These are phyloP conservation scores for Carabus problematicus DNA, from an alignment of 2,888 invertebrate species.

Conservation along the genomic window DNA sequence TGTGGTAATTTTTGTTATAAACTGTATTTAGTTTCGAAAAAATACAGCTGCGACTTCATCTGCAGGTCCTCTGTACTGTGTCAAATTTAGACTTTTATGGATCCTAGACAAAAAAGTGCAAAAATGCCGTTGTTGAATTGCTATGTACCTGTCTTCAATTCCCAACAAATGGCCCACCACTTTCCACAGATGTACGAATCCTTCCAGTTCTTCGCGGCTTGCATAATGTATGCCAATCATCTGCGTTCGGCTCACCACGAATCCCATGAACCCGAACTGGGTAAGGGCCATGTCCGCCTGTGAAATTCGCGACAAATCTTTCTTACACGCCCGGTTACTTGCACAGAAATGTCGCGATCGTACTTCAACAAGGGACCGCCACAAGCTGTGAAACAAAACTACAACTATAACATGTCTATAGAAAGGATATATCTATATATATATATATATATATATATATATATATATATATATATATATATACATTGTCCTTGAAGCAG, in stretches of 20 bases:
- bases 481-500: no score
- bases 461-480: no score
- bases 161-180: constrained; percentile 83
- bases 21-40: no score
- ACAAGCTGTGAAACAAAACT: constrained; percentile 70
- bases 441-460: no score
- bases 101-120: no score
- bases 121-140: no score
- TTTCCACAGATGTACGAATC: constrained; percentile 84
- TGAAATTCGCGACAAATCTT: constrained; percentile 67
- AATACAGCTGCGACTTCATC: no score
- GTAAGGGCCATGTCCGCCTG: constrained; percentile 87
- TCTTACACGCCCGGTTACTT: constrained; percentile 61
- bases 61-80: no score
- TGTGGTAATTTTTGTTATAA: no score
- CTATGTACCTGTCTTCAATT: constrained; percentile 79
- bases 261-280: constrained; percentile 87
- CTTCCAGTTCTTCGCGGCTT: constrained; percentile 71
- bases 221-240: constrained; percentile 70
- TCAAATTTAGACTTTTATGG: no score
- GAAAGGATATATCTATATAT: no score
- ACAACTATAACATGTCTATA: no score
- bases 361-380: constrained; percentile 73
- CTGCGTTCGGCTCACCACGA: constrained; percentile 68
- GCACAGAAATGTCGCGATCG: constrained; percentile 72